phyloP scores from a whole-genome alignment of 23 tunicate species.

The Phallusia fumigata region DNA sequence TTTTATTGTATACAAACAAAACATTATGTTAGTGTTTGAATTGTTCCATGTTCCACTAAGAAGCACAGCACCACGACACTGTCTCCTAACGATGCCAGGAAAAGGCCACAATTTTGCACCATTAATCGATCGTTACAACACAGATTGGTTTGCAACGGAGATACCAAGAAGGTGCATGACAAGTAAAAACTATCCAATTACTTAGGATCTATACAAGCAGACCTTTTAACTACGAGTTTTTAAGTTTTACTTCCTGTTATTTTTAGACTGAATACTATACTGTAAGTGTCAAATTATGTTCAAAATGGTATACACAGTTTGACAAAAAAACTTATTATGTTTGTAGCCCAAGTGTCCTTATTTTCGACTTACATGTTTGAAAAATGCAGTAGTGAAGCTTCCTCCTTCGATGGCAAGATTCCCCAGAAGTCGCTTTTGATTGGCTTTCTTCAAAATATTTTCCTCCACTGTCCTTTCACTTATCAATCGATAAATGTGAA shows the following conservation, averaged over 20 bases:
- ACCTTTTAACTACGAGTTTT: too few species aligned
- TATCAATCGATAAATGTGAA: slow-evolving; percentile 90
- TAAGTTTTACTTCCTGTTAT: too few species aligned
- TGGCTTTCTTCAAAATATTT: slow-evolving; percentile 95
- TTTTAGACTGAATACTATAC: too few species aligned
- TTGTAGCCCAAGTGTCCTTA: too few species aligned
- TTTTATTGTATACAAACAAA: too few species aligned
- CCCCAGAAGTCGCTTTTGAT: slow-evolving; percentile 88
- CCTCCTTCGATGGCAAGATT: slow-evolving; percentile 97
- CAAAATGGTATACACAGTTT: too few species aligned
- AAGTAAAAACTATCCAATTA: too few species aligned
- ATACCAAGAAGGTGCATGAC: slow-evolving; percentile 24
- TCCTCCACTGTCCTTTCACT: slow-evolving; percentile 91
- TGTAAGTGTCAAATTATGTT: too few species aligned
- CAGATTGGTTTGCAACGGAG: neutral
- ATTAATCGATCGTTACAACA: slow-evolving; percentile 8
- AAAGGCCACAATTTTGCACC: slow-evolving; percentile 19
- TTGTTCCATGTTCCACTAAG: slow-evolving; percentile 37
- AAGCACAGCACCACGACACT: slow-evolving; percentile 16
- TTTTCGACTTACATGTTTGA: slow-evolving; percentile 53
- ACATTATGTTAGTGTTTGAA: neutral
- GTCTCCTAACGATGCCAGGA: slow-evolving; percentile 47
- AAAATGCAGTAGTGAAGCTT: slow-evolving; percentile 88
- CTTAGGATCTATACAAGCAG: too few species aligned
- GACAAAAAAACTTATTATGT: too few species aligned